Evolutionary conservation across 2,797 vertebrate species (phyloP), one percentile per base, ranked within the genome.

Genomic region (Silurus aristotelis): DNA sequence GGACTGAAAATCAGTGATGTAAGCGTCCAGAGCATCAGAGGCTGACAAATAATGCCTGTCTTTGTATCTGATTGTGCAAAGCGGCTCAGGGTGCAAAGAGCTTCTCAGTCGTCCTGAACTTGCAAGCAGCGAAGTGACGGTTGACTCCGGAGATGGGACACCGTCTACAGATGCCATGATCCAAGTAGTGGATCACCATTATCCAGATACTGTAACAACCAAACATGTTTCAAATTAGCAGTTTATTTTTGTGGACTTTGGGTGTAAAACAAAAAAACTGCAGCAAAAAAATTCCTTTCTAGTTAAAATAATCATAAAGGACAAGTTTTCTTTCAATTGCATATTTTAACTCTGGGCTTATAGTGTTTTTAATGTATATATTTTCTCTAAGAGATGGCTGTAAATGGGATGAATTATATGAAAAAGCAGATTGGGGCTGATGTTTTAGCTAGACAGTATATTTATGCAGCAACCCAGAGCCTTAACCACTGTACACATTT

Each of bases 1-100:
- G 67, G 88, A 91, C 1, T 98, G 92, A 83, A 96, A 97, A 84
- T 98, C 97, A 63, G 95, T 80, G 27, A 98, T 98, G 89, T 98
- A 98, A 10, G 96, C 97, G 6, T 98, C 95, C 64, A 98, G 61
- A 0, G 97, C 97, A 2, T 94, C 93, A 0, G 96, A 95, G 5
- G 97, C 97, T 0, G 97, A 98, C 22, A 91, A 91, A 56, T 97
- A 98, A 20, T 90, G 77, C 88, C 91, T 94, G 86, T 96, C 91
- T 88, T 94, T 95, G 90, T 96, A 98, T 73, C 71, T 92, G 88
- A 97, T 92, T 77, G 82, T 84, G 43, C 22, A 13, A 0, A 91
- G 71, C 19, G 83, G 84, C 76, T 82, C 84, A 0, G 83, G 91
- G 31, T 13, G 86, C 58, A 91, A 84, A 68, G 82, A 87, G 85